Evolutionary conservation across 2,888 invertebrate species (phyloP), one percentile per base, ranked within the genome.

Genomic region (Scelioninae gen. 2): DNA sequence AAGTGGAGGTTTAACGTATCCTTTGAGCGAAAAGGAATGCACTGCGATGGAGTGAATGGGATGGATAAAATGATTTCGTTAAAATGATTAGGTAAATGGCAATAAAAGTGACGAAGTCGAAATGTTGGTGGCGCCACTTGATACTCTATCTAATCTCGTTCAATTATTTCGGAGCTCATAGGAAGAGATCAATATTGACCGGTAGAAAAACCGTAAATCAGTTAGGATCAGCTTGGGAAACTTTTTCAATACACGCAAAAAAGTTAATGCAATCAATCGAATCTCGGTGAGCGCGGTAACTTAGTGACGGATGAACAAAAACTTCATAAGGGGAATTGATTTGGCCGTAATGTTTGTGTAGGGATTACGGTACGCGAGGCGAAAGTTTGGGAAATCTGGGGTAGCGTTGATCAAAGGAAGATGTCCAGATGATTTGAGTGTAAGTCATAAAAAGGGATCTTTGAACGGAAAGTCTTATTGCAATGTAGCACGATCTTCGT

Each of bases 181-280:
- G 10, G 5, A 43, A 1, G 10, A 19, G 19, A 10, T 61, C 18
- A 18, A 52, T 57, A 50, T 48, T 57, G 41, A 19, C 39, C 41
- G 9, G 25, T n/a, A 19, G 37, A 46, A 39, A 55, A 39, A 37
- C 16, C 15, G 19, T 46, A 39, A 65, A 46, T 55, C 46, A 25
- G 25, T 55, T 55, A 37, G 37, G 39, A 55, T 55, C 16, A 55
- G 28, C 55, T 25, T 13, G 10, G 15, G 7, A 28, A 65, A 65
- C 55, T 65, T 65, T 52, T 46, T 39, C 55, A 55, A 55, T 46
- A 45, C 43, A 64, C 45, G 35, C n/a, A n/a, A 46, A 35, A 50
- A 37, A 55, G 55, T 55, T 65, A 65, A 65, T 45, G 55, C 46
- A 55, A 65, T 65, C 39, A 46, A 65, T 55, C 39, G 39, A 16